Conservation (phyloP, 2,797 vertebrate species). For the Darevskia mixta region DNA sequence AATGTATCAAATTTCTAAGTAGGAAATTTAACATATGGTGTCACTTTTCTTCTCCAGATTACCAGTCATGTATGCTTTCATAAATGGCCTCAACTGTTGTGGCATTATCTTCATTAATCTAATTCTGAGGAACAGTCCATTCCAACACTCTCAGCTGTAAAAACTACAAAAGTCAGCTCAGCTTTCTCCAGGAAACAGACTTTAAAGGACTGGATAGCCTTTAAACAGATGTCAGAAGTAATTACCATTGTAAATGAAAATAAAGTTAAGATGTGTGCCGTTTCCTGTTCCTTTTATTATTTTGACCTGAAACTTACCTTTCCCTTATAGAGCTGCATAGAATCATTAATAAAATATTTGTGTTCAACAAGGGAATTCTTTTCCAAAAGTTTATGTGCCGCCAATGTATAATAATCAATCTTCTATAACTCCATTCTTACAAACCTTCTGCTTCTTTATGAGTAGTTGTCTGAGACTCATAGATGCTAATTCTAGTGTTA, state of each 20-base stretch:
- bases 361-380: conserved; percentile 10
- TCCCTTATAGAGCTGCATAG: conserved; percentile 35
- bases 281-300: conserved; percentile 60
- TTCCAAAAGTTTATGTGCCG: neutral
- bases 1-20: conserved; percentile 19
- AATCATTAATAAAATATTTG: conserved; percentile 39
- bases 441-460: conserved; percentile 16
- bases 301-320: conserved; percentile 59
- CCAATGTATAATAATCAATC: neutral
- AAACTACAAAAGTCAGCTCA: conserved; percentile 35
- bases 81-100: conserved; percentile 20
- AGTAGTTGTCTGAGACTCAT: neutral
- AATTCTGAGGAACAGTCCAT: conserved; percentile 34
- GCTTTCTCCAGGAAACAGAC: conserved; percentile 30
- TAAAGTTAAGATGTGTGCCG: conserved; percentile 49
- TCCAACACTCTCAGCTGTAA: neutral
- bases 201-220: conserved; percentile 18
- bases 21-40: neutral
- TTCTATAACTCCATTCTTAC: conserved; percentile 3
- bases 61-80: conserved; percentile 29
- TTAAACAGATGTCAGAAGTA: conserved; percentile 55
- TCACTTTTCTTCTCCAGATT: conserved; percentile 30
- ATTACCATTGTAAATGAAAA: conserved; percentile 57
- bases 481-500: neutral
- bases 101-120: conserved; percentile 20